Base-by-base conservation (phyloP, 30 jellyfish, hydroid and myxozoan genomes). In the Nemopilema nomurai region DNA sequence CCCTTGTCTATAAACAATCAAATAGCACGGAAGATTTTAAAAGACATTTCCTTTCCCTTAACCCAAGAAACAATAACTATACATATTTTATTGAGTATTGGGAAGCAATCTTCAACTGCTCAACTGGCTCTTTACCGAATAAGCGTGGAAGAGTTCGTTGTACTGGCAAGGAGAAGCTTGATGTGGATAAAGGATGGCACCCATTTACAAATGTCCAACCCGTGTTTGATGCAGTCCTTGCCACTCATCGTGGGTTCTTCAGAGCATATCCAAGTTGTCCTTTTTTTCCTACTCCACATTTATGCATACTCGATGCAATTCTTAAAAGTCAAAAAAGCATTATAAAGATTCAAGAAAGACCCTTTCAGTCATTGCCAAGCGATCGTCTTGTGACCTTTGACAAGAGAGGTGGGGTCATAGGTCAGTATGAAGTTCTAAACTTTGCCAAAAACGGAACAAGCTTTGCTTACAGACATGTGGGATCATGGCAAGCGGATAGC, bases 101-200 rank as follows among this genome's bases (percentile, higher is more conserved):
- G 92, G 92, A 83, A 32, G 80, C 71, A 30, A 7, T 73, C 31
- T 83, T 83, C 81, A 70, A 71, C 67, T 83, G 92, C 64, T 32
- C 80, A 1, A 69, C 84, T 0, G 49, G 70, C 19, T 24, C 17
- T n/a, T 18, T 63, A 17, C 51, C 30, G 18, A 72, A 62, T 63
- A 52, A 65, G 8, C 26, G 18, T 19, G 74, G 62, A 19, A 27
- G 75, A 31, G 33, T 32, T 18, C 71, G 73, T 21, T 83, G 92
- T 69, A 72, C 51, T 31, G 86, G 86, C 4, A 72, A 26, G 7
- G 86, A 83, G 64, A 70, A 72, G 52, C 92, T 83, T 24, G 20
- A 29, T 8, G 85, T 49, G 19, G 87, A 53, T 23, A 62, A 70
- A 26, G 92, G 92, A 3, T 83, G 83, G 85, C 25, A 71, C 28